Base-by-base conservation (phyloP, 1,140 invertebrate species). In the Drosophila sproati region DNA sequence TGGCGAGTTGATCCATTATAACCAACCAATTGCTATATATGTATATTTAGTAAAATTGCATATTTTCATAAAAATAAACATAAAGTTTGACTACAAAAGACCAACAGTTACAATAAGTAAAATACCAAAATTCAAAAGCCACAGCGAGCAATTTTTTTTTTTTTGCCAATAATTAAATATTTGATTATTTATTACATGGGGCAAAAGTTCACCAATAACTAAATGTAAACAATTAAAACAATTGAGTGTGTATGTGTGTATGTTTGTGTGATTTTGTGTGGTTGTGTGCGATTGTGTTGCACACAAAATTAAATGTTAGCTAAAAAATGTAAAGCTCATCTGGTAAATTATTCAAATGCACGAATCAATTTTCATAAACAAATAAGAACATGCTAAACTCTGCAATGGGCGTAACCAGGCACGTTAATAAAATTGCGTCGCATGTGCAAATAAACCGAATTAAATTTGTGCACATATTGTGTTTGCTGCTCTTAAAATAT, bases 301-400 rank as follows among this genome's bases (percentile, higher is more conserved):
- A 59, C 54, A 48, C 59, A 29, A 71, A 71, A 71, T 75, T 75
- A 75, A 74, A 63, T 57, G 67, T 63, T 67, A 57, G 69, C 56
- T 56, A 52, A 80, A 77, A 69, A 77, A 69, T 67, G 10, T 45
- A 62, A 68, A 77, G 60, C 60, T 54, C 41, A 62, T 47, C 60
- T 68, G 64, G 68, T 87, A 67, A 88, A 88, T 87, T 83, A 87
- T 87, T 77, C 73, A 83, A 80, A 75, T 80, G 77, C 77, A 80
- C 77, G 83, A 89, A 87, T 88, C 80, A 80, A 87, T 80, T 87
- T 88, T 67, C 73, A 83, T 80, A 88, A 78, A 45, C 80, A 88
- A 87, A 87, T 57, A 88, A 56, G 39, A 35, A 56, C 43, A 54
- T 43, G 37, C 47, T 37, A 7, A 5, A 3, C 31, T 7, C 55